Base-by-base conservation (phyloP, 2,888 invertebrate species). In the Himalopsyche japonica region DNA sequence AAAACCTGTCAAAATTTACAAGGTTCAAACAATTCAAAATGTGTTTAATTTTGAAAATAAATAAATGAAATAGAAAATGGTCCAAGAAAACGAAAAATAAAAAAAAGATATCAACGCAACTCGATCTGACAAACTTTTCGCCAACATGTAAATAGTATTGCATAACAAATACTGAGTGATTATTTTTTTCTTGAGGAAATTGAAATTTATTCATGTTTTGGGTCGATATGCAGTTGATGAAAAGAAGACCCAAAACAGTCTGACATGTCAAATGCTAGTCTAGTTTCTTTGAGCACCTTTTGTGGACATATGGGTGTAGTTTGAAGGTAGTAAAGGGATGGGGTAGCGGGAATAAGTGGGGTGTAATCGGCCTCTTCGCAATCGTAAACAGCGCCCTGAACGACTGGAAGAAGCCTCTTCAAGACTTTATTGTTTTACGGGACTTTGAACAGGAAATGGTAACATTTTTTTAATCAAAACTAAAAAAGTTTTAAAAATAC, bases 291-390 rank as follows among this genome's bases (percentile, higher is more conserved):
- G 30, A 70, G 27, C 30, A 24, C 70, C 20, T 70, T 70, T 27
- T 70, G 70, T 27, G 27, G 70, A 70, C 70, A 70, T 70, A 27
- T 70, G 70, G 27, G 70, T 64, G 27, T 64, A 64, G 64, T 15
- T 70, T 30, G 70, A 70, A 27, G 70, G 70, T 70, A 70, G 70
- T 27, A 27, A 70, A 27, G 70, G 27, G 78, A 78, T 48, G 48
- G 84, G 84, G 79, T 81, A 48, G 81, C 47, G 48, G 84, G 79
- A 57, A 82, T 84, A 86, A 86, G 86, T 80, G 85, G 81, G 83
- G 82, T 77, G 84, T 86, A 84, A 86, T 86, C 80, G 86, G 82
- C 82, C 86, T 84, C 86, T 82, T 81, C 82, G 84, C 86, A 76
- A 82, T 84, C 86, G 86, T 86, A 86, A 86, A 84, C 83, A 84